Evolutionary conservation across 2,797 vertebrate genomes (phyloP).

Genomic region (Trachurus trachurus): DNA sequence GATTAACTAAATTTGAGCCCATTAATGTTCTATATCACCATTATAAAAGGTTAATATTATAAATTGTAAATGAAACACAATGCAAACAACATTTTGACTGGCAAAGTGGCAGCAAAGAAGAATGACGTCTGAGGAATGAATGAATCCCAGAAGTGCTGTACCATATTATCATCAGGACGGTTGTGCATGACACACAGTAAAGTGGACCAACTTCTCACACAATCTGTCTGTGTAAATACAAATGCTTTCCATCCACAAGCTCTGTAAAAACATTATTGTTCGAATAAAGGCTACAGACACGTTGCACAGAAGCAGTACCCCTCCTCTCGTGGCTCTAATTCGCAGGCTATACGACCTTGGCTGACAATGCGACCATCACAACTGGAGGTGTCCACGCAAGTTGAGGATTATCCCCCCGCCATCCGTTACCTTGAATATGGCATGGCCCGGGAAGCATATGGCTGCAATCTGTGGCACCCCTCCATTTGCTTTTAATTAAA

Average conservation of each 20-base stretch:
- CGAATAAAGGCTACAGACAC: neutral
- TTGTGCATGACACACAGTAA: neutral
- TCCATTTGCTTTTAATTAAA: slow-evolving; percentile 78
- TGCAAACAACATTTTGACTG: neutral
- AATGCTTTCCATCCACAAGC: neutral
- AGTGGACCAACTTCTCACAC: neutral
- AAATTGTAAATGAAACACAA: neutral
- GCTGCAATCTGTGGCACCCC: slow-evolving; percentile 75
- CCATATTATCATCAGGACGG: neutral
- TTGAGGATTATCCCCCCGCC: slow-evolving; percentile 63
- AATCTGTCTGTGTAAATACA: neutral
- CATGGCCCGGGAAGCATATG: slow-evolving; percentile 70
- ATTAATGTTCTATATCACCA: neutral
- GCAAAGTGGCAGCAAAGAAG: neutral
- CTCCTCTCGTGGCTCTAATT: slow-evolving; percentile 39
- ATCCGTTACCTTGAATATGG: slow-evolving; percentile 57
- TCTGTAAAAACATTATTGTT: slow-evolving; percentile 2
- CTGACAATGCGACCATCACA: slow-evolving; percentile 46
- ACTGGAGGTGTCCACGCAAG: slow-evolving; percentile 50
- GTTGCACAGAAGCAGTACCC: neutral
- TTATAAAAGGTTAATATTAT: neutral
- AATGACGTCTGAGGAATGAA: neutral
- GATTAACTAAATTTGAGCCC: neutral
- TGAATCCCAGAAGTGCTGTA: neutral
- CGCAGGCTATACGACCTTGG: slow-evolving; percentile 22